A percentile compares a stretch with the other conserved stretches of the same genome.
Conservation (phyloP, 2,888 invertebrate species). For the Muscina levida region DNA sequence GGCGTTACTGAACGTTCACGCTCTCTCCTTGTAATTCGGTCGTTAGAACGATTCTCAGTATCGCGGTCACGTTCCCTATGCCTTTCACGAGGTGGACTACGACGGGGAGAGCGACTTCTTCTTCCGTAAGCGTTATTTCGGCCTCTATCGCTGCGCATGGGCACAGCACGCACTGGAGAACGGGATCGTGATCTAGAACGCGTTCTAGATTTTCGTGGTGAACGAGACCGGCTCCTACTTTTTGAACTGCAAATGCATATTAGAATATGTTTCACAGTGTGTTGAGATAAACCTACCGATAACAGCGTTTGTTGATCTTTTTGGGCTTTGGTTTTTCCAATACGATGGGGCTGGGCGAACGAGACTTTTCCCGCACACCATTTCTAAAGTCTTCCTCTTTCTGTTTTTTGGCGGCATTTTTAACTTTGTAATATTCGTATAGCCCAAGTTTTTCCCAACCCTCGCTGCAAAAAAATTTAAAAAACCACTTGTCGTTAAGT, state of each 20-base stretch:
- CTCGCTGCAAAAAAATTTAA: slow-evolving; percentile 83
- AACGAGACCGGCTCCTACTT: slow-evolving; percentile 81
- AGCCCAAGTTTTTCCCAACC: slow-evolving; percentile 99
- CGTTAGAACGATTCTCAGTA: slow-evolving; percentile 71
- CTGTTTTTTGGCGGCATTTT: slow-evolving; percentile 92
- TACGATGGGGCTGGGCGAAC: slow-evolving; percentile 90
- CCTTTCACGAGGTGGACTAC: slow-evolving; percentile 74
- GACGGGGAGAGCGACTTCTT: slow-evolving; percentile 80
- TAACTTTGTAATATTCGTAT: slow-evolving; percentile 98
- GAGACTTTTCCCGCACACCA: slow-evolving; percentile 86
- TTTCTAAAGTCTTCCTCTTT: slow-evolving; percentile 90
- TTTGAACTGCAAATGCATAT: slow-evolving; percentile 77
- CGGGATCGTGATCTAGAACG: slow-evolving; percentile 81
- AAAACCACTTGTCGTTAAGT: slow-evolving; percentile 17
- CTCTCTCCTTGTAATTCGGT: slow-evolving; percentile 79
- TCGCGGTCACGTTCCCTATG: slow-evolving; percentile 72
- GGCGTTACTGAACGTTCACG: slow-evolving; percentile 82
- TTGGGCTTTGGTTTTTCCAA: slow-evolving; percentile 84
- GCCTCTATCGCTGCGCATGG: slow-evolving; percentile 40
- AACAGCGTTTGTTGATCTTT: slow-evolving; percentile 82
- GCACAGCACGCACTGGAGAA: slow-evolving; percentile 70
- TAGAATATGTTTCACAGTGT: neutral
- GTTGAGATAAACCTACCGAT: slow-evolving; percentile 81
- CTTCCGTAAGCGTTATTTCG: slow-evolving; percentile 78
- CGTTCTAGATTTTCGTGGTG: slow-evolving; percentile 75